Evolutionary conservation across 1,140 invertebrate species (phyloP).

Genomic region (Drosophila paulistorum): DNA sequence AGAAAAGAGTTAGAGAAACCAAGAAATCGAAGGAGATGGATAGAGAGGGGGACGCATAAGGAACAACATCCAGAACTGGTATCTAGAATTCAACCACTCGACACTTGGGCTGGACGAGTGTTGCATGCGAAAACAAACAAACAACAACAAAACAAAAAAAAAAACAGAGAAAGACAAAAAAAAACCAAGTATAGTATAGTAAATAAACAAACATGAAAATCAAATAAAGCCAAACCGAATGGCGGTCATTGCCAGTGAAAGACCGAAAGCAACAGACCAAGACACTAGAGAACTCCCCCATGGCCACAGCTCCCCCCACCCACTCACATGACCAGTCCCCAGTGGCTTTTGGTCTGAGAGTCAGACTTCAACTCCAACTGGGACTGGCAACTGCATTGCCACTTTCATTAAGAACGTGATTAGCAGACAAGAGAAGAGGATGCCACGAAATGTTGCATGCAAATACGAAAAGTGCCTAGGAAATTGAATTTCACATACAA

Average conservation of each 20-base stretch:
- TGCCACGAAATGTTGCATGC: constrained; percentile 59
- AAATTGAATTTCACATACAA: constrained; percentile 13
- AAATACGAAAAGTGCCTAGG: constrained; percentile 48
- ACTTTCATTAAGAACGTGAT: constrained; percentile 81
- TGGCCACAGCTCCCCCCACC: background rate
- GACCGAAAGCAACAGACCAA: constrained; percentile 31
- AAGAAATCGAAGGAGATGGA: background rate
- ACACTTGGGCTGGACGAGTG: constrained; percentile 40
- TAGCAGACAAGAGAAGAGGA: constrained; percentile 48
- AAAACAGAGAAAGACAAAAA: background rate
- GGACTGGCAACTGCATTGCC: constrained; percentile 43
- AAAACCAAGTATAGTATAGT: constrained; percentile 40
- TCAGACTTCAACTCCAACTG: constrained; percentile 13
- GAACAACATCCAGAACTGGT: constrained; percentile 43
- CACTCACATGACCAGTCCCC: background rate
- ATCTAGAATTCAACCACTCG: constrained; percentile 38
- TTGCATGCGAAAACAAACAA: constrained; percentile 57
- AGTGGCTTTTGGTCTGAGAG: background rate
- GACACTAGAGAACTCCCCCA: constrained; percentile 31
- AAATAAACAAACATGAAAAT: constrained; percentile 69
- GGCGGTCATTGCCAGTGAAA: constrained; percentile 74
- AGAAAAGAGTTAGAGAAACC: constrained; percentile 6
- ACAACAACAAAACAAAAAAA: constrained; percentile 30
- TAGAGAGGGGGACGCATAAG: background rate
- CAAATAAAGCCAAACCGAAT: constrained; percentile 63